These are phyloP conservation scores for Gymnosoma rotundatum DNA, from an alignment of 2,888 invertebrate genomes.

Conservation along the genomic window DNA sequence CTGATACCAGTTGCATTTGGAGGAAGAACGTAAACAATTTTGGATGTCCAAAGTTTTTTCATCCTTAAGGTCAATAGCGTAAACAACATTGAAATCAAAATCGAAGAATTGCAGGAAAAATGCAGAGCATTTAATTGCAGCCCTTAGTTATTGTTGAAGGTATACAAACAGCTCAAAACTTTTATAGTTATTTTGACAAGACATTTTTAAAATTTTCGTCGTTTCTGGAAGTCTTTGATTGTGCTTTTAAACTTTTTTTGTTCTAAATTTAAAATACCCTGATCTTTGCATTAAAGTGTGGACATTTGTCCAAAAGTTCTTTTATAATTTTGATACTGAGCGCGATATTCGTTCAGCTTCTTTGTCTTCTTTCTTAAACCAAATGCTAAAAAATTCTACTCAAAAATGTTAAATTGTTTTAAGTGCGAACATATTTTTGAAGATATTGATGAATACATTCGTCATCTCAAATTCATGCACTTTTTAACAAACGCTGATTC, in stretches of 20 bases:
- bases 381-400: conserved; percentile 17
- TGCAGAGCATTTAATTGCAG: conserved; percentile 25
- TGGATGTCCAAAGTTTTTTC: too few species aligned
- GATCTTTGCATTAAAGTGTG: conserved; percentile 18
- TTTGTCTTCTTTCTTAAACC: conserved; percentile 14
- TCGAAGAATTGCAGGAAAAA: conserved; percentile 30
- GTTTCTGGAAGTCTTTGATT: conserved; percentile 20
- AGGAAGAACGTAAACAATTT: too few species aligned
- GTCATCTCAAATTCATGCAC: conserved; percentile 3
- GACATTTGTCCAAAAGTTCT: conserved; percentile 27
- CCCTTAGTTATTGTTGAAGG: conserved; percentile 43
- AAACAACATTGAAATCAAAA: conserved; percentile 24
- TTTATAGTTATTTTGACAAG: conserved; percentile 25
- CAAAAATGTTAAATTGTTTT: conserved; percentile 13
- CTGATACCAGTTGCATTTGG: too few species aligned
- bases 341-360: conserved; percentile 24
- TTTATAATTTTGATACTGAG: conserved; percentile 18
- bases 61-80: neutral
- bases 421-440: neutral
- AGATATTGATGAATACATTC: conserved; percentile 1
- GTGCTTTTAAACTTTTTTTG: conserved; percentile 16
- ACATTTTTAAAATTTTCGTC: conserved; percentile 36
- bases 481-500: conserved; percentile 22
- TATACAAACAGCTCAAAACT: conserved; percentile 26
- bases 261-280: conserved; percentile 27